Evolutionary conservation across 2,797 vertebrate species (phyloP), one percentile per base, ranked within the genome.

Genomic region (Coranthus polyacanthus): DNA sequence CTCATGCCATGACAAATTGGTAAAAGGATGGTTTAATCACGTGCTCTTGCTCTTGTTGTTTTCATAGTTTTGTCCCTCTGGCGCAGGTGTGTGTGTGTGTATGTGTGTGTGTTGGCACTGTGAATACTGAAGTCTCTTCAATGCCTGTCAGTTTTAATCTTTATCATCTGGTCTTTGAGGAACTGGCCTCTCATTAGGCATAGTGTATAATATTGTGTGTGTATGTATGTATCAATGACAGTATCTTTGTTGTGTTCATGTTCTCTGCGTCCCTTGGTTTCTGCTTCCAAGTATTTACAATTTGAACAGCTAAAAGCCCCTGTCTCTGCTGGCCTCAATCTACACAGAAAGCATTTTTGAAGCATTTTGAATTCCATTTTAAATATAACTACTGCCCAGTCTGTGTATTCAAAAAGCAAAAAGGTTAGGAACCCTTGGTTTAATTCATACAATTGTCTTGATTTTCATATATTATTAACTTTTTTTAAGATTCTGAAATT

Each of bases 81-180:
- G 38, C 63, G 63, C 72, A 73, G 55, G 68, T 70, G 68, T 64
- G 49, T 52, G 56, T 61, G 41, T 29, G 55, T 78, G 55, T 56
- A 21, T 52, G 56, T 61, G 41, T 29, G 55, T 78, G 55, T 56
- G 20, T 60, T 32, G 44, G 16, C 39, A 20, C 29, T 41, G n/a
- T n/a, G 9, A 20, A 49, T 51, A 49, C 37, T 20, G 44, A 52
- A 46, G 66, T 72, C 55, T 60, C 32, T 72, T 73, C 17, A 55
- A 20, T 64, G 68, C 70, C 71, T 88, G 85, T 85, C 86, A 85
- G 26, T 74, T 78, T 65, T 29, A 77, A 76, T 89, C 61, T 53
- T 75, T 42, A 56, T 88, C 80, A 85, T 16, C 13, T 17, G 17
- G 42, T 73, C 65, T 58, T 52, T 62, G 16, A 79, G 53, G 41